Percentiles rank a stretch among this genome's conserved stretches.
Evolutionary conservation across 2,113 vertebrate species (phyloP).

Genomic region (Notarius lentiginosus): DNA sequence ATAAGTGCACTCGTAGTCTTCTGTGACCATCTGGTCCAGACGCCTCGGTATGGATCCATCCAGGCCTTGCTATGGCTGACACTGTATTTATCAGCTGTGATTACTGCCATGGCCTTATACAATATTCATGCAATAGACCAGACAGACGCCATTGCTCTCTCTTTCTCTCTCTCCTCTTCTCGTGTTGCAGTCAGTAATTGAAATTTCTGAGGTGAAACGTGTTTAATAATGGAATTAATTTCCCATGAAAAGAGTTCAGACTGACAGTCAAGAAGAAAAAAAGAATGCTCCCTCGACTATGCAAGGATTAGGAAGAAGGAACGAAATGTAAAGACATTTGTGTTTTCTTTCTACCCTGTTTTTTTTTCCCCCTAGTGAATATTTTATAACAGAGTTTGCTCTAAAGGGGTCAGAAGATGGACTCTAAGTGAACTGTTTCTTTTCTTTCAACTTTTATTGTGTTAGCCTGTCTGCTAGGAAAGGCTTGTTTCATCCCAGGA

Average conservation of each 20-base stretch:
- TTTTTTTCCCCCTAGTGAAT: neutral
- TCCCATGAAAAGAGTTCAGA: conserved; percentile 75
- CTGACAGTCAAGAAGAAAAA: conserved; percentile 61
- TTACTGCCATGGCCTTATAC: conserved; percentile 69
- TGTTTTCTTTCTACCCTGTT: neutral
- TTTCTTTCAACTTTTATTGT: conserved; percentile 10
- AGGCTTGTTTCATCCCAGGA: neutral
- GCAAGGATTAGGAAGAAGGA: conserved; percentile 31
- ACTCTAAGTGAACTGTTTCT: neutral
- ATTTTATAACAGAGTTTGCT: neutral
- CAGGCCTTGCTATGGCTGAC: conserved; percentile 65
- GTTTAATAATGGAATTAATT: conserved; percentile 82
- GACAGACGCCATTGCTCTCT: conserved; percentile 55
- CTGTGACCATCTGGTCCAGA: conserved; percentile 66
- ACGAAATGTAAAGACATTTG: conserved; percentile 17
- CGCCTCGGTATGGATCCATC: conserved; percentile 65
- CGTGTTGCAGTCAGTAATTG: conserved; percentile 70
- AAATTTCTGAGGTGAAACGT: conserved; percentile 78
- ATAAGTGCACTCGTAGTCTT: conserved; percentile 66
- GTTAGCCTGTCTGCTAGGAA: conserved; percentile 26
- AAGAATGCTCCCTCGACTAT: conserved; percentile 35
- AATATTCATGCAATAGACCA: conserved; percentile 72
- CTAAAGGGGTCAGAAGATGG: neutral
- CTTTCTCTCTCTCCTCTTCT: conserved; percentile 49
- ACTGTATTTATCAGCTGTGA: conserved; percentile 62